Base-by-base conservation (phyloP, 2,888 invertebrate species). In the Lysandra bellargus region DNA sequence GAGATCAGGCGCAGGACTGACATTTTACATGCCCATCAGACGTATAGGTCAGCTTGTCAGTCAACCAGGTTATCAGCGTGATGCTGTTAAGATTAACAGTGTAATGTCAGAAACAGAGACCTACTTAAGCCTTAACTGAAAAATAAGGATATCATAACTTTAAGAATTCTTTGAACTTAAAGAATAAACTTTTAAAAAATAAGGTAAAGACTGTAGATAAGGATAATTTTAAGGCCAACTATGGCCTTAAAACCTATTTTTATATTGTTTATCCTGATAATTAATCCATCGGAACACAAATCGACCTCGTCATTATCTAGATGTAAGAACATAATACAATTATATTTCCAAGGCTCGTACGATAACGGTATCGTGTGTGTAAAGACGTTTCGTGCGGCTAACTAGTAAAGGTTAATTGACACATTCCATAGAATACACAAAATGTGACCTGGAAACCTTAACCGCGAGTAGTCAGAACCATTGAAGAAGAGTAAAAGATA, bases 291-390 rank as follows among this genome's bases (percentile, higher is more conserved):
- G 49, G 30, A 75, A 75, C 49, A 75, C 75, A 23, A 74, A 75
- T 49, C 75, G 75, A 75, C 75, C 75, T 44, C 75, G 75, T 5
- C 30, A 44, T 49, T 75, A 75, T 75, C 49, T 75, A 75, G 75
- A 75, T 75, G 23, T 75, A 49, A 75, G 44, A 75, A 49, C 75
- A 30, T 75, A 75, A 49, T 75, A 75, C 49, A 75, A 75, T 75
- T 75, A 75, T 75, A 75, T 75, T 75, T 44, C 44, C 40, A 75
- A 44, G 75, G 40, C 44, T 44, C 49, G 23, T 5, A 23, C 75
- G 75, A 23, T 75, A 75, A 75, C 75, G 49, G 30, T 49, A 49
- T 44, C 9, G 44, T 49, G 49, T 75, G 74, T 75, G 23, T 49
- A 5, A 23, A 75, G 75, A 44, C 75, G 49, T 75, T 75, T 75